Percentiles rank a stretch among this genome's conserved stretches.
Conservation (phyloP, 2,888 invertebrate genomes). For the Pterostichus madidus region DNA sequence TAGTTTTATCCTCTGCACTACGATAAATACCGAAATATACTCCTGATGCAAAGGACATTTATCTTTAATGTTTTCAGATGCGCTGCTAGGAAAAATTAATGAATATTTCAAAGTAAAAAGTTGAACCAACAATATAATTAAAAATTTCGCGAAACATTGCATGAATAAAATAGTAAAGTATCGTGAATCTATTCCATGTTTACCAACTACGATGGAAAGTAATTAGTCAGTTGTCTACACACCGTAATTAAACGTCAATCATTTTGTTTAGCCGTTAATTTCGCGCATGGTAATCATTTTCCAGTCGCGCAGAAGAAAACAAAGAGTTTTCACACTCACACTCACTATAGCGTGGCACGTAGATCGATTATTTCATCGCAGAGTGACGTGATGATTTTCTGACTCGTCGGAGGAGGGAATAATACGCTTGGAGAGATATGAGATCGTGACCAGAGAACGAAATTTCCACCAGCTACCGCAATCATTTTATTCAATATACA, state of each 20-base stretch:
- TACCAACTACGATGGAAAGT: conserved; percentile 40
- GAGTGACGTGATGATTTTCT: conserved; percentile 46
- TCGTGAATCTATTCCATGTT: conserved; percentile 25
- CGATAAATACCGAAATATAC: background rate
- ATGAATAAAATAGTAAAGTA: background rate
- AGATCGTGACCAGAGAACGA: conserved; percentile 37
- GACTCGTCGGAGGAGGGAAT: conserved; percentile 22
- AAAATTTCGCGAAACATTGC: conserved; percentile 1
- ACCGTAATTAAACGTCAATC: conserved; percentile 57
- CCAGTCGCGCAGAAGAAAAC: conserved; percentile 7
- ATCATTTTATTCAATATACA: conserved; percentile 36
- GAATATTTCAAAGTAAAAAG: too few species aligned
- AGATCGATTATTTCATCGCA: conserved; percentile 46
- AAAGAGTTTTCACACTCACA: background rate
- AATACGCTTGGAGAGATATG: conserved; percentile 37
- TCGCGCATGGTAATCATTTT: conserved; percentile 11
- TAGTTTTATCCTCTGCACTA: too few species aligned
- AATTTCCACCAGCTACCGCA: conserved; percentile 13
- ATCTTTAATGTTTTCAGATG: background rate
- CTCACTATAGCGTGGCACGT: background rate
- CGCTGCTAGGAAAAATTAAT: background rate
- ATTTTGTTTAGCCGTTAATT: conserved; percentile 26
- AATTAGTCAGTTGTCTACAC: conserved; percentile 58
- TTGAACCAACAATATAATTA: background rate
- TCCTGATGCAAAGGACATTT: background rate